A percentile compares a stretch with the other conserved stretches of the same genome.
These are phyloP conservation scores for Crioceris asparagi DNA, from an alignment of 2,888 invertebrate genomes.

Conservation along the genomic window DNA sequence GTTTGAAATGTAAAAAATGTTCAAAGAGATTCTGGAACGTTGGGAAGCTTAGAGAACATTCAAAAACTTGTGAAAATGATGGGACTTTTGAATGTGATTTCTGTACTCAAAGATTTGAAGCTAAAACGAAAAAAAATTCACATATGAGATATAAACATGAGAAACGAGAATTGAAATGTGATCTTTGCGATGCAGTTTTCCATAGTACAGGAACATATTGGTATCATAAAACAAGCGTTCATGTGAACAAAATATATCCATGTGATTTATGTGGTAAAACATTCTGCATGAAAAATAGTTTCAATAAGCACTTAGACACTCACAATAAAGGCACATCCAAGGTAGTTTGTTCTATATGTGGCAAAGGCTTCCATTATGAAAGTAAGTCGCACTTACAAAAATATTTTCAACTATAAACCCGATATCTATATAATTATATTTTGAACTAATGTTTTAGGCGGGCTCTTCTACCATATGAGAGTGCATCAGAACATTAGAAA, in stretches of 20 bases:
- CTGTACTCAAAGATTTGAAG: slow-evolving; percentile 5
- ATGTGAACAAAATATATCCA: slow-evolving; percentile 5
- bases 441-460: too few relatives aligned
- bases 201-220: slow-evolving; percentile 4
- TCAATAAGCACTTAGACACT: slow-evolving; percentile 8
- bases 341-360: slow-evolving; percentile 14
- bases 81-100: slow-evolving; percentile 4
- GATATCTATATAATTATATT: background rate
- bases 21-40: slow-evolving; percentile 3
- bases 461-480: slow-evolving; percentile 22
- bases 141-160: slow-evolving; percentile 6
- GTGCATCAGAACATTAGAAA: slow-evolving; percentile 18
- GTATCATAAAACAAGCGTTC: slow-evolving; percentile 10
- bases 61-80: slow-evolving; percentile 1
- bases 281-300: slow-evolving; percentile 9
- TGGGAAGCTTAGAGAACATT: slow-evolving; percentile 1
- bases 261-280: slow-evolving; percentile 9
- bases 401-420: background rate
- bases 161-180: slow-evolving; percentile 8
- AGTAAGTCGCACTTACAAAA: slow-evolving; percentile 2
- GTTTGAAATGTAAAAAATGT: slow-evolving; percentile 5
- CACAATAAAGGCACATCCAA: slow-evolving; percentile 8
- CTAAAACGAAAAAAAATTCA: slow-evolving; percentile 1
- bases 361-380: slow-evolving; percentile 13
- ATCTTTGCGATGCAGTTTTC: slow-evolving; percentile 10